Base-by-base conservation (phyloP, 1,140 invertebrate genomes). In the Temnothorax nylanderi region DNA sequence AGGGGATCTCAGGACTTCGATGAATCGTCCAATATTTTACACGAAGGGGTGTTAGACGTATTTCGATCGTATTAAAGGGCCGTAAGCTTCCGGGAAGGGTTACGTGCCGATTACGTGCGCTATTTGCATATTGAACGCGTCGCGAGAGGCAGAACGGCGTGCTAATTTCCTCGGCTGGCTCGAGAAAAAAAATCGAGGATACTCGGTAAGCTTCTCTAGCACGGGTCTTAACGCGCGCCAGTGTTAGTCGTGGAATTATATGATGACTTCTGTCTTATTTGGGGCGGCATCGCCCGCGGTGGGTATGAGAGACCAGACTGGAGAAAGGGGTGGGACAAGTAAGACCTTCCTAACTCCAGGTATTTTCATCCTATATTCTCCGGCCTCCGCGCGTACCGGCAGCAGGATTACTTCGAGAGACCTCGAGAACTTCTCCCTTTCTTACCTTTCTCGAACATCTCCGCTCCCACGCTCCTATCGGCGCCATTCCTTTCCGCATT, bases 351-450 rank as follows among this genome's bases (percentile, higher is more conserved):
- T 94, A 95, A 95, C 94, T 95, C 94, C 91, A 95, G 94, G 94
- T 95, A 95, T 95, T 95, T 95, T 95, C 94, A 95, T 95, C 94
- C 94, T 94, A 95, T 95, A 95, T 95, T 95, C 92, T 86, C 91
- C 91, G 91, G 92, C 92, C 94, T 93, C 87, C 86, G 87, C 80
- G 44, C 69, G 21, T 91, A 71, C 90, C 84, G 75, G 74, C 87
- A 86, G 89, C 92, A 93, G 94, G 94, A 95, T 95, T 95, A 95
- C 93, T 95, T 90, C 84, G 77, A 92, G 92, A 94, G 93, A 94
- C 93, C 92, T 87, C 87, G 92, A 92, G 92, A 95, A 95, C 92
- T 95, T 94, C 92, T 91, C 89, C 89, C 90, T 93, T 92, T 92
- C 88, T 91, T 91, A 86, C 88, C 87, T 89, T 75, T 78, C 88